A percentile compares a stretch with the other conserved stretches of the same genome.
Conservation (phyloP, 2,113 vertebrate genomes). For the Haemorhous mexicanus region DNA sequence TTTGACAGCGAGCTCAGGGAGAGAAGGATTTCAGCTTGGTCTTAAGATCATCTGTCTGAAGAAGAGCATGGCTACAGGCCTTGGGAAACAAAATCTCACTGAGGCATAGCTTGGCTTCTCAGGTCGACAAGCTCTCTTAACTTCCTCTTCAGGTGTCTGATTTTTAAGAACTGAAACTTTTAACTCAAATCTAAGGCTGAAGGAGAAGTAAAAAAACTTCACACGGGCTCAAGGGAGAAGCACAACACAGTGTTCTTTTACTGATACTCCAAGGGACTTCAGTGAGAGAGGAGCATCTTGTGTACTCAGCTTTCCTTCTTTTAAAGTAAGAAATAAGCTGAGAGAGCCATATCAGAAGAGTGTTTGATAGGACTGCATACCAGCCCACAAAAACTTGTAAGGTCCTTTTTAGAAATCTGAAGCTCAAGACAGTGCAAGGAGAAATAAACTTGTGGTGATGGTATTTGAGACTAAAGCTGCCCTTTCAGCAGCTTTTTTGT, state of each 20-base stretch:
- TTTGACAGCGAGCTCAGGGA: neutral
- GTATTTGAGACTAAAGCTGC: neutral
- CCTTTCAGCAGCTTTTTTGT: neutral
- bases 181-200: neutral
- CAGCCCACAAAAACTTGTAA: neutral
- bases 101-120: neutral
- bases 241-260: neutral
- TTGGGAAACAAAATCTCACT: neutral
- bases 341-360: neutral
- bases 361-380: neutral
- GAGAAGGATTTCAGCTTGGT: neutral
- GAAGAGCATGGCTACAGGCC: neutral
- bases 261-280: neutral
- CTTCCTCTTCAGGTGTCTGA: neutral
- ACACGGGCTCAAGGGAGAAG: rapidly evolving
- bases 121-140: neutral
- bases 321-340: neutral
- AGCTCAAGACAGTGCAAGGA: neutral
- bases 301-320: neutral
- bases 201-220: neutral
- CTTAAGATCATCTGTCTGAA: neutral
- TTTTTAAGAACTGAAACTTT: neutral
- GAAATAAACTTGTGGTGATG: neutral
- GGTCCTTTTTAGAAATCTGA: neutral
- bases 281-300: neutral